A percentile compares a stretch with the other conserved stretches of the same genome.
Conservation (phyloP, 2,113 vertebrate genomes). For the Rhinopithecus roxellana region DNA sequence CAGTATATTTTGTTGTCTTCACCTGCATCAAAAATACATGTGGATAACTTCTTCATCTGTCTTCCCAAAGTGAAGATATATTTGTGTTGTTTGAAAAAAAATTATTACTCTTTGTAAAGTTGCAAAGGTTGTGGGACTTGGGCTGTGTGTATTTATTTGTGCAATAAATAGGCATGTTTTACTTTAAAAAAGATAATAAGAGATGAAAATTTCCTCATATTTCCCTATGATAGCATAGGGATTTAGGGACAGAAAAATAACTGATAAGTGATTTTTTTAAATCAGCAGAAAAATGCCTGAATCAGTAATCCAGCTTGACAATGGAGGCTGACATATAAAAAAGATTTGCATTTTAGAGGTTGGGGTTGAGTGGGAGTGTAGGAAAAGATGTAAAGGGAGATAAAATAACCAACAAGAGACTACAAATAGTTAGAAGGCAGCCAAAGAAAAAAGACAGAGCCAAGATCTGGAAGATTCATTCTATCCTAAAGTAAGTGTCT, state of each 20-base stretch:
- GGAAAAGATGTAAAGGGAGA: conserved; percentile 8
- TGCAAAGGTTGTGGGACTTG: conserved; percentile 36
- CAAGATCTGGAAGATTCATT: conserved; percentile 52
- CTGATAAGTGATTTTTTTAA: conserved; percentile 54
- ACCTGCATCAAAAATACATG: background rate
- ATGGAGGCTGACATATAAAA: background rate
- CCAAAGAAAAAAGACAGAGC: conserved; percentile 45
- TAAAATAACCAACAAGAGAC: background rate
- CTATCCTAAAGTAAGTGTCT: conserved; percentile 33
- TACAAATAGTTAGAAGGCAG: conserved; percentile 11
- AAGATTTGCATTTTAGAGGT: conserved; percentile 41
- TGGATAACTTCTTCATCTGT: background rate
- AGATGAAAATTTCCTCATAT: conserved; percentile 16
- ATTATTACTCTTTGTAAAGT: conserved; percentile 16
- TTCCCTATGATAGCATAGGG: conserved; percentile 16
- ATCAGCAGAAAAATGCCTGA: background rate
- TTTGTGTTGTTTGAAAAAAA: conserved; percentile 54
- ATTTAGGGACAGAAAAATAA: conserved; percentile 45
- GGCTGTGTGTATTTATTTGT: background rate
- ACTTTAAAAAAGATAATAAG: conserved; percentile 6
- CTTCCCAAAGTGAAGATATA: conserved; percentile 46
- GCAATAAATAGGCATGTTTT: background rate
- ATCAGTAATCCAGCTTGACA: conserved; percentile 42
- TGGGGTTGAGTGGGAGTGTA: conserved; percentile 47
- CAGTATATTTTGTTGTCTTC: conserved; percentile 24